Evolutionary conservation across 2,888 invertebrate species (phyloP).

Genomic region (Deilephila elpenor): DNA sequence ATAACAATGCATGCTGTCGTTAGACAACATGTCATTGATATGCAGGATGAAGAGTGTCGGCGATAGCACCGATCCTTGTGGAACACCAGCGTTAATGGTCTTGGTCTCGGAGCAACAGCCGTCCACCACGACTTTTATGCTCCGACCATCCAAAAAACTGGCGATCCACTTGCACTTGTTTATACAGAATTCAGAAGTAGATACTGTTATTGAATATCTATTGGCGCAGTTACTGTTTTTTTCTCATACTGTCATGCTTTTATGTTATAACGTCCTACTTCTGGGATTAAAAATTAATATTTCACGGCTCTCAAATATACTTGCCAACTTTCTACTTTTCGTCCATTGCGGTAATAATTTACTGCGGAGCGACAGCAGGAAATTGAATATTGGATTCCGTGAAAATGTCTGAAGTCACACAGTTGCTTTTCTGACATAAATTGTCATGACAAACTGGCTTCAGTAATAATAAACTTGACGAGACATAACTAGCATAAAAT

Average conservation of each 20-base stretch:
- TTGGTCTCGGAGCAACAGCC: no score
- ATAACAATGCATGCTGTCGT: no score
- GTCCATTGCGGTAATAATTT: neutral
- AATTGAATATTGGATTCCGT: neutral
- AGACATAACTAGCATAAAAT: neutral
- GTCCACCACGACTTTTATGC: no score
- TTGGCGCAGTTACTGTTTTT: no score
- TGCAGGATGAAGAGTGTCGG: no score
- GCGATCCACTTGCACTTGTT: no score
- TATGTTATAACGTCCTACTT: neutral
- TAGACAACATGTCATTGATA: no score
- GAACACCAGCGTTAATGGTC: no score
- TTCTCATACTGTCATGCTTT: neutral
- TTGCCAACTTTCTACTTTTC: constrained; percentile 3
- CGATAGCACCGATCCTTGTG: no score
- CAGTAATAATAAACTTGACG: neutral
- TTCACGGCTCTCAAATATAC: neutral
- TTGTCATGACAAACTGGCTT: neutral
- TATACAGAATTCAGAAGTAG: no score
- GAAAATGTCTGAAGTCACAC: neutral
- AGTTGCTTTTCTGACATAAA: neutral
- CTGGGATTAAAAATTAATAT: neutral
- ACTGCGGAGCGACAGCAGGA: neutral
- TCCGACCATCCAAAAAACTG: no score
- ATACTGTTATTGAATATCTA: no score